Evolutionary conservation across 2,797 vertebrate genomes (phyloP).

Genomic region (Pseudochirops corinnae): DNA sequence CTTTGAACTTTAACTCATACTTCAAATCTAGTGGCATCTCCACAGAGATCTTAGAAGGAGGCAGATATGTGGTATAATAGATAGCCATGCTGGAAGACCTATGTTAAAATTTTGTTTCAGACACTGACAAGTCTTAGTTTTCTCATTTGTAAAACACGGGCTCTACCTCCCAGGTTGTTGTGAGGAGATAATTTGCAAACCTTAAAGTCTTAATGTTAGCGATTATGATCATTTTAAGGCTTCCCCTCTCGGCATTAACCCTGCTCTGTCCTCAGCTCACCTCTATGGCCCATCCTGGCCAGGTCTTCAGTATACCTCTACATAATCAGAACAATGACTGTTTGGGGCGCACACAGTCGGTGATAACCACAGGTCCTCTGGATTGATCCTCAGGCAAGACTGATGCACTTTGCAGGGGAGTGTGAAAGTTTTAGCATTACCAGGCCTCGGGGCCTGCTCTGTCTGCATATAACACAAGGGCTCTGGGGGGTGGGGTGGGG

Average conservation of each 20-base stretch:
- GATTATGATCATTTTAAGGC: not conserved
- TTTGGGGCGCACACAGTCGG: not conserved
- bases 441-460: not conserved
- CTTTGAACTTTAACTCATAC: not conserved
- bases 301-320: not conserved
- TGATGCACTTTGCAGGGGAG: not conserved
- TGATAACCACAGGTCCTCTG: not conserved
- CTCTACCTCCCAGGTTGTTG: not conserved
- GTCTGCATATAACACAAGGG: not conserved
- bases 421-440: not conserved
- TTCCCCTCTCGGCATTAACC: not conserved
- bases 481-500: not conserved
- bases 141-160: not conserved
- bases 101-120: not conserved
- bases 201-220: not conserved
- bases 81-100: not conserved
- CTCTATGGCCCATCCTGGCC: not conserved
- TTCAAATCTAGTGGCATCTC: not conserved
- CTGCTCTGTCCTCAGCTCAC: not conserved
- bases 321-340: not conserved
- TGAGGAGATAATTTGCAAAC: not conserved
- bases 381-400: not conserved
- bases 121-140: not conserved
- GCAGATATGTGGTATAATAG: not conserved
- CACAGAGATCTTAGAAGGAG: rapidly evolving